phyloP scores from a whole-genome alignment of 2,888 invertebrate genomes.

The Cataglyphis albicans region DNA sequence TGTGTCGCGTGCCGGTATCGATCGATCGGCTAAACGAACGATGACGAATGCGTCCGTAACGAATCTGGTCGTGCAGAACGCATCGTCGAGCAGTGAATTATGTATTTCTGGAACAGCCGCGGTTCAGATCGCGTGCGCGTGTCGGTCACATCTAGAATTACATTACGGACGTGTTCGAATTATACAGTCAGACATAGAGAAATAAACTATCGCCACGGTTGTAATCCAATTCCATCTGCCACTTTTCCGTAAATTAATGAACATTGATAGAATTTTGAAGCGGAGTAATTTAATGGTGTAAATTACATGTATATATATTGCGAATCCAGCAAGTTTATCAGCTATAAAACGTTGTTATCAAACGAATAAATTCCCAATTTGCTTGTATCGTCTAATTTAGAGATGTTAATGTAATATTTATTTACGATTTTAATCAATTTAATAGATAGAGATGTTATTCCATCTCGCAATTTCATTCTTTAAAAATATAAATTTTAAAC shows the following conservation, averaged over 20 bases:
- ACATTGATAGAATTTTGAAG: conserved; percentile 41
- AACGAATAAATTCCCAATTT: not conserved
- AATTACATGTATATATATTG: not conserved
- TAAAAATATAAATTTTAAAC: conserved; percentile 2
- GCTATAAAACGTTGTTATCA: not conserved
- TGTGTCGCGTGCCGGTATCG: conserved; percentile 67
- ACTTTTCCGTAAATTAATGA: conserved; percentile 31
- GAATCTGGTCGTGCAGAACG: conserved; percentile 55
- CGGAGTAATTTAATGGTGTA: conserved; percentile 5
- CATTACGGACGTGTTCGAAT: conserved; percentile 43
- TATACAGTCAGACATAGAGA: conserved; percentile 37
- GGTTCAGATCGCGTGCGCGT: conserved; percentile 39
- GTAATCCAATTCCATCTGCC: conserved; percentile 31
- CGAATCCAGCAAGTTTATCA: not conserved
- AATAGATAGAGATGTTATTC: not conserved
- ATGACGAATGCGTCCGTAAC: conserved; percentile 61
- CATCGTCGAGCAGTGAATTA: conserved; percentile 66
- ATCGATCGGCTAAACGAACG: conserved; percentile 68
- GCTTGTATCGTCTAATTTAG: not conserved
- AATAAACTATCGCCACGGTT: conserved; percentile 37
- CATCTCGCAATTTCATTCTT: not conserved
- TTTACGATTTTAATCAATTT: not conserved
- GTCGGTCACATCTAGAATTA: conserved; percentile 55
- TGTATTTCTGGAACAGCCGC: conserved; percentile 60
- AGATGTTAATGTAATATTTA: not conserved